phyloP scores from a whole-genome alignment of 2,113 vertebrate species.

The Sinocyclocheilus rhinocerous region DNA sequence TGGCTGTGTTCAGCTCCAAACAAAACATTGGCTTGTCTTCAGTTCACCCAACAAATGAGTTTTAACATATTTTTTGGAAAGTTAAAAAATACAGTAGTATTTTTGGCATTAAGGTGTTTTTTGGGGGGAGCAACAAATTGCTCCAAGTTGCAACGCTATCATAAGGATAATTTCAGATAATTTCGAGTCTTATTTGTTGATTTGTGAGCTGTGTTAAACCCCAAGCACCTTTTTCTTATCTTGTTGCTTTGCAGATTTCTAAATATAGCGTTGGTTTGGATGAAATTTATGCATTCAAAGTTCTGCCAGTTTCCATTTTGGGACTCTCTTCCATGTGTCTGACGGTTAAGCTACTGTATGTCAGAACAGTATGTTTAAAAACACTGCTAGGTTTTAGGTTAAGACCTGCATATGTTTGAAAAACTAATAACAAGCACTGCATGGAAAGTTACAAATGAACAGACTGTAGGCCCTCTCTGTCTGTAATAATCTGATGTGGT shows the following conservation, averaged over 20 bases:
- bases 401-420: neutral
- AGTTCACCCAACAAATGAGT: neutral
- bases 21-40: slow-evolving; percentile 34
- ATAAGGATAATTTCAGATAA: neutral
- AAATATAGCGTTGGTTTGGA: slow-evolving; percentile 35
- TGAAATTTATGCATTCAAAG: slow-evolving; percentile 31
- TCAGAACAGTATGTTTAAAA: neutral
- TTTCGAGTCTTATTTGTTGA: neutral
- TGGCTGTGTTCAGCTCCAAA: slow-evolving; percentile 31
- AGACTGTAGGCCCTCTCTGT: neutral
- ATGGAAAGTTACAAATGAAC: neutral
- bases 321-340: slow-evolving; percentile 15
- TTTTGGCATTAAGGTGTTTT: neutral
- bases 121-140: neutral
- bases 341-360: neutral
- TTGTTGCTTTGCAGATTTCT: slow-evolving; percentile 18
- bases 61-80: neutral
- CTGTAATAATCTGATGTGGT: neutral
- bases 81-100: neutral
- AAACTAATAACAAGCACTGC: too few species aligned
- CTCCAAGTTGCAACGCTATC: neutral
- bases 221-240: slow-evolving; percentile 2
- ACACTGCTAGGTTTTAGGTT: neutral
- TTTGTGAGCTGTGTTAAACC: neutral
- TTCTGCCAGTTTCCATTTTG: slow-evolving; percentile 38